A percentile compares a stretch with the other conserved stretches of the same genome.
These are phyloP conservation scores for Monoplex corrugatus DNA, from an alignment of 2,888 invertebrate species.

Conservation along the genomic window DNA sequence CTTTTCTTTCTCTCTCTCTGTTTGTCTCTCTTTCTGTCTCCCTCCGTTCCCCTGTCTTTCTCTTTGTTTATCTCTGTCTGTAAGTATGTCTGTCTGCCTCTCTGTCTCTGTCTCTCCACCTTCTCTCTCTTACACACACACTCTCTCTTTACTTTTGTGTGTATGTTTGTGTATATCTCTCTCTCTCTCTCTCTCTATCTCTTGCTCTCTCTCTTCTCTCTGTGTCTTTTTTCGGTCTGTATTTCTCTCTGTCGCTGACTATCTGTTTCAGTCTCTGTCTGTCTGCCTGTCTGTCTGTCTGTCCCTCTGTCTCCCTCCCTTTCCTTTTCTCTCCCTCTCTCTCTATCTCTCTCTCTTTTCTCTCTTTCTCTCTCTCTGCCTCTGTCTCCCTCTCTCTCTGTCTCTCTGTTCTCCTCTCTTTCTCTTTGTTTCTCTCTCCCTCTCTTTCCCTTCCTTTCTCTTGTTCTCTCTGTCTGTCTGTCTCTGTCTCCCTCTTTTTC, in stretches of 20 bases:
- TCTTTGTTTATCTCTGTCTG: not conserved
- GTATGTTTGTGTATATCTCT: too few relatives aligned
- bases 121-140: not conserved
- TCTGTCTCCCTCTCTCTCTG: conserved; percentile 4
- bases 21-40: not conserved
- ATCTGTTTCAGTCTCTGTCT: too few relatives aligned
- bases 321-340: not conserved
- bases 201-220: too few relatives aligned
- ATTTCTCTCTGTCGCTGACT: too few relatives aligned
- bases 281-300: too few relatives aligned
- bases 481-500: not conserved
- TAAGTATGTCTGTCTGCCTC: too few relatives aligned
- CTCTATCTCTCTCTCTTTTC: not conserved
- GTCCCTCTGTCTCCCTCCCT: not conserved
- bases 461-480: not conserved
- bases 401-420: conserved; percentile 25
- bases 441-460: not conserved
- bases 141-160: too few relatives aligned
- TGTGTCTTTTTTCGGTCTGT: too few relatives aligned
- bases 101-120: not conserved
- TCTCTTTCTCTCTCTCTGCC: conserved; percentile 25
- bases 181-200: too few relatives aligned
- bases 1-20: not conserved
- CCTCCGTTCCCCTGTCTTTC: not conserved
- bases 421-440: not conserved